Conservation (phyloP, 2,888 invertebrate genomes). For the Blomia tropicalis region DNA sequence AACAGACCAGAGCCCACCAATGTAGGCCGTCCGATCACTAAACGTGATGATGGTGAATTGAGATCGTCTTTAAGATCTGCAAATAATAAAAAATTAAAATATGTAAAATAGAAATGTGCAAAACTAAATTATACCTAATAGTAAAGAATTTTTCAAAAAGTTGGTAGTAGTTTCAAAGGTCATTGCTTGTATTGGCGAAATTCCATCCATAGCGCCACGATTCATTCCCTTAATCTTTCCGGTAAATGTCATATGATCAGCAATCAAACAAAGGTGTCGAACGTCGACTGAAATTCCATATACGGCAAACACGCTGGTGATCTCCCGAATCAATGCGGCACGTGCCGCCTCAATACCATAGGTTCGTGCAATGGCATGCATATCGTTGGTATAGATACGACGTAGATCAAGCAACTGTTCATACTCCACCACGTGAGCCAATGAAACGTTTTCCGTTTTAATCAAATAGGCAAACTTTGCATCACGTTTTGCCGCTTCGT, state of each 20-base stretch:
- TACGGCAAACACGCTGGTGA: conserved; percentile 85
- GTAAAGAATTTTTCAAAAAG: conserved; percentile 62
- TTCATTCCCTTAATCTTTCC: conserved; percentile 78
- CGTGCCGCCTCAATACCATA: conserved; percentile 95
- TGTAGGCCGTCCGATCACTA: conserved; percentile 70
- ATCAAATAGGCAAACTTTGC: conserved; percentile 43
- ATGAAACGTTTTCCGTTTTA: conserved; percentile 89
- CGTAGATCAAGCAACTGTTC: conserved; percentile 59
- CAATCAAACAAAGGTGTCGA: conserved; percentile 74
- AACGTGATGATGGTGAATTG: conserved; percentile 63
- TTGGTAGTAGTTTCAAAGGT: conserved; percentile 82
- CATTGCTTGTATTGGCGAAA: conserved; percentile 93
- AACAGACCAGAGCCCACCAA: conserved; percentile 57
- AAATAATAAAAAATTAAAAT: conserved; percentile 32
- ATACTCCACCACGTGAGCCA: conserved; percentile 68
- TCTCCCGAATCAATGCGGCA: conserved; percentile 71
- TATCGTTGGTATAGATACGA: conserved; percentile 76
- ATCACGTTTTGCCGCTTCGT: conserved; percentile 29
- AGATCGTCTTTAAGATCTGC: conserved; percentile 56
- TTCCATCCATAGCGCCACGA: conserved; percentile 70
- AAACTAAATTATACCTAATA: conserved; percentile 40
- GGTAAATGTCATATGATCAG: conserved; percentile 95
- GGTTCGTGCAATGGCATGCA: conserved; percentile 68
- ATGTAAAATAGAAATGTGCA: conserved; percentile 12
- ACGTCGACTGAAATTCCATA: conserved; percentile 92